Evolutionary conservation across 2,888 invertebrate genomes (phyloP), one percentile per base, ranked within the genome.

Genomic region (Acrobasis consociella): DNA sequence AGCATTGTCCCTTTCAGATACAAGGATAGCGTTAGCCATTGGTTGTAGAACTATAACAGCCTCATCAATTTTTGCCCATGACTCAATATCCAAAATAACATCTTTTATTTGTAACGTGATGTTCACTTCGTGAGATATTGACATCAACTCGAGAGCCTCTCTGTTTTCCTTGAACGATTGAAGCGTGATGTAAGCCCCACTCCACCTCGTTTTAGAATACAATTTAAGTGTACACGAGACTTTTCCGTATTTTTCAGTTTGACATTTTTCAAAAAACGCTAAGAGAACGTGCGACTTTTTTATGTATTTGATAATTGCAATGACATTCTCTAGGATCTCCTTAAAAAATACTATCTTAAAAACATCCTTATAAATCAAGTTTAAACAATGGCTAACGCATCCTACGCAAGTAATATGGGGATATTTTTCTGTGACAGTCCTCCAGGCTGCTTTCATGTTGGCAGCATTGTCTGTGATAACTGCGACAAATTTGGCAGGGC

Each of bases 331-430:
- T 8, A 37, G 46, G 56, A 31, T 5, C 2, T 38, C 49, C 13
- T 49, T 37, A 56, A 55, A 62, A 56, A 38, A 10, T 5, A 5
- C 10, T 38, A 62, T 46, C 37, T 62, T 56, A 42, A 62, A 49
- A 49, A 62, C n/a, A 49, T 55, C 62, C 37, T 62, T 49, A 9
- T 55, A 62, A 1, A 62, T 46, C n/a, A 62, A 62, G 11, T 62
- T 62, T 16, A 62, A 49, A 37, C 16, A 2, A 37, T 62, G 62
- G 2, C 49, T 49, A 39, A 49, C 55, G 16, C 62, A 62, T 39
- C 62, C 62, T 11, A 62, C 55, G 16, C 37, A 31, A 17, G 38
- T 2, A 13, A 56, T 62, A 39, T 56, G 49, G 11, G 49, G 16
- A 13, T 37, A 55, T 37, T 55, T 15, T n/a, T 9, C n/a, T 38